Base-by-base conservation (phyloP, 2,888 invertebrate species). In the Volucella zonaria region DNA sequence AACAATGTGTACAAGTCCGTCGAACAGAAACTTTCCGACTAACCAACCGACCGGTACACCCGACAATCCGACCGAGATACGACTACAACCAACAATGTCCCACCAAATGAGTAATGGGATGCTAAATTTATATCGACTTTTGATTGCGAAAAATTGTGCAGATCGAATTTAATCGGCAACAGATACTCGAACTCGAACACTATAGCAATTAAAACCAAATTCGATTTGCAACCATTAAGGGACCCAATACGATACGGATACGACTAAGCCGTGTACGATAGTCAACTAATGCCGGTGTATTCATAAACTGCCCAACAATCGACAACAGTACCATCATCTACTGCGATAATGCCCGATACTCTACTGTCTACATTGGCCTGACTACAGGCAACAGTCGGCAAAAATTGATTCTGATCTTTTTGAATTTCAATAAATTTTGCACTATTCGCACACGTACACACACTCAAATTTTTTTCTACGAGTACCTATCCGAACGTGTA, bases 391-490 rank as follows among this genome's bases (percentile, higher is more conserved):
- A 38, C 61, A 49, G 52, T 54, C 67, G 67, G 70, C 54, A 61
- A 68, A 62, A 79, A 83, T 83, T 83, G 83, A 83, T 83, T 83
- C 62, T 61, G 74, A 76, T 83, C 80, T 75, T 71, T 31, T 6
- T 31, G 51, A 76, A 68, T 18, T 61, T 59, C 62, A 54, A 10
- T 10, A 31, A 56, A 31, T 31, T 64, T 18, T 54, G 38, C 12
- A 15, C 12, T 23, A 23, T 42, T n/a, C 18, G 1, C 43, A 54
- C 31, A 67, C n/a, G 14, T 49, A 42, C 66, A 12, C 62, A 3
- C 14, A 31, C 6, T 6, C 31, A 0, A 31, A 31, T 31, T 6
- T 31, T 0, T 31, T 38, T 56, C n/a, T 1, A 15, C 51, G n/a
- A 11, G 42, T 40, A 59, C 14, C 49, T 49, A 49, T 31, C 74